Evolutionary conservation across 2,113 vertebrate genomes (phyloP), one percentile per base, ranked within the genome.

Genomic region (Actenoides hombroni): DNA sequence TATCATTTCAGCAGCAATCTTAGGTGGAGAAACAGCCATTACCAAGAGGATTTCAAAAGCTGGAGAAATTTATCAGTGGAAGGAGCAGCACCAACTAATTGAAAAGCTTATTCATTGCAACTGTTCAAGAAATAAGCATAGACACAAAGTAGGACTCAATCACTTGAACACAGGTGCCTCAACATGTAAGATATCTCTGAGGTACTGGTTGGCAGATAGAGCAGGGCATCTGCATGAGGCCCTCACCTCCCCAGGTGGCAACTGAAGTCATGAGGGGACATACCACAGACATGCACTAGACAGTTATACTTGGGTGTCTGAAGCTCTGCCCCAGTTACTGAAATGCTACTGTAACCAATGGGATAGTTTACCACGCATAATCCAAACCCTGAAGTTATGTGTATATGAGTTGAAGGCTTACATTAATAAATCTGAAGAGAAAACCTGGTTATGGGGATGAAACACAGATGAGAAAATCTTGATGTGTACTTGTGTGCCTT

Each of bases 211-310:
- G 42, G n/a, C 46, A 71, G 73, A 35, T 17, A 39, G 9, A 44
- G 18, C 3, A 4, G 65, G 29, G 16, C 18, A 40, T 46, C 65
- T 65, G 25, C 31, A 26, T 7, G 49, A 85, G 42, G 60, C 35
- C 6, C 23, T 24, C 56, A 51, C 1, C 0, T 51, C 51, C 35
- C 23, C 3, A 0, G 9, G 5, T 17, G 53, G 51, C 61, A 89
- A 61, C 67, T 35, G 61, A 63, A 80, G 24, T 25, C 29, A 19
- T 4, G 26, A 67, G 18, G 53, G 25, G 53, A 56, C 53, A 23
- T 33, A 53, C 31, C 67, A 16, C 35, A 68, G 64, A 20, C 11
- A 25, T 3, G 14, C 29, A 28, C 13, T 39, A 5, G 6, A 16
- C 6, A 28, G 23, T 67, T 86, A 1, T 23, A 16, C 24, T 74